Evolutionary conservation across 2,888 invertebrate genomes (phyloP), one percentile per base, ranked within the genome.

Genomic region (Macrosiphum euphorbiae): DNA sequence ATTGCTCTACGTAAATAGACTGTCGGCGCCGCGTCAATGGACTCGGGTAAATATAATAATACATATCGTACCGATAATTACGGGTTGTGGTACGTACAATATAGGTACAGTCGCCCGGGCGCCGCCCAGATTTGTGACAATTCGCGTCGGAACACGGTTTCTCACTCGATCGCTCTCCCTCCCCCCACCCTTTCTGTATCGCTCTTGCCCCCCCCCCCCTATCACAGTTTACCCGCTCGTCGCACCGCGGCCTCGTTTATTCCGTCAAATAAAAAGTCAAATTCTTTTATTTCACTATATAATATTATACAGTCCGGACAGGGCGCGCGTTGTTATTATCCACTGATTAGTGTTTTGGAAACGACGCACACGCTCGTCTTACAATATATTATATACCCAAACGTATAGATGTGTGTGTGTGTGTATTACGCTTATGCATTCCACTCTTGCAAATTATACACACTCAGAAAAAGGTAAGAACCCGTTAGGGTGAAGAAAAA

Each of bases 201-300:
- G 5, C 44, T 44, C 44, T 44, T 44, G 3, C 44, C 41, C 2
- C 41, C 41, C 7, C 24, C 11, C 28, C 8, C 13, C 26, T 7
- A 7, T 1, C 55, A 0, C 55, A 0, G 26, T 58, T 58, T 58
- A 58, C 26, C 26, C 58, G 2, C 8, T 58, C 61, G 61, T 52
- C 16, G 52, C 3, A 52, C 52, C 47, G 13, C 20, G 55, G n/a
- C 8, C 41, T 7, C 91, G 84, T 91, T 91, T 85, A 91, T 61
- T n/a, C 85, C 89, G 93, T 94, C 90, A 94, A 90, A 94, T 61
- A 88, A 89, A 89, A 93, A 88, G 88, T 92, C 61, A 84, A 93
- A 94, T 94, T 90, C 85, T 84, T 89, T 58, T 44, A 90, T 47
- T 58, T 35, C 92, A 86, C 78, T 78, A 78, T 35, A 35, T 58